phyloP scores from a whole-genome alignment of 2,113 vertebrate genomes.

The Tonatia bakeri region DNA sequence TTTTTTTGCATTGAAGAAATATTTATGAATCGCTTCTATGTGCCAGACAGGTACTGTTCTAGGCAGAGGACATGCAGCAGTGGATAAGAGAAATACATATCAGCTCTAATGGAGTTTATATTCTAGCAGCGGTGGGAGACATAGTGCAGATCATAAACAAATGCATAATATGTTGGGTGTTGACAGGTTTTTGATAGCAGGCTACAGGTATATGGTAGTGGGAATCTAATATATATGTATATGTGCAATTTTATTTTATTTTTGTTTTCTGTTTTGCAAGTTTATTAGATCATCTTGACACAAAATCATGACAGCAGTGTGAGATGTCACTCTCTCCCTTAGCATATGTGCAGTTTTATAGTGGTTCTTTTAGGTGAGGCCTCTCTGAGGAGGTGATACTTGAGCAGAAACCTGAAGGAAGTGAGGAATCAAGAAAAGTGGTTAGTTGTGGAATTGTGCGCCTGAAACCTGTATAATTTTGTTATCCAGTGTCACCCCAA shows the following conservation, averaged over 20 bases:
- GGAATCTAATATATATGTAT: not conserved
- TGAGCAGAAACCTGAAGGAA: not conserved
- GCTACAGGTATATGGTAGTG: not conserved
- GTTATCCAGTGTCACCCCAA: too few relatives aligned
- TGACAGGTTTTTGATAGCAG: not conserved
- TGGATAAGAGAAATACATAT: not conserved
- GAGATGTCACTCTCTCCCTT: conserved; percentile 77
- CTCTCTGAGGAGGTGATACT: not conserved
- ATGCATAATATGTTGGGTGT: not conserved
- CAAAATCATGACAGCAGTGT: conserved; percentile 86
- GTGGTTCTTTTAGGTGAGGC: not conserved
- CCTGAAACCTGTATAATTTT: too few relatives aligned
- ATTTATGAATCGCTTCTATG: not conserved
- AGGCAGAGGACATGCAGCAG: not conserved
- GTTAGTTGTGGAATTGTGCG: not conserved
- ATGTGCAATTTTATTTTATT: not conserved
- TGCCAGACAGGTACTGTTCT: not conserved
- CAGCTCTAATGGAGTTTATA: not conserved
- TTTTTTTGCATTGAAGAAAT: not conserved
- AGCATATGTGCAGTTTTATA: not conserved
- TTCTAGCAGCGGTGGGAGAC: not conserved
- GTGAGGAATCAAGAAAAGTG: not conserved
- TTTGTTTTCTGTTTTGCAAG: conserved; percentile 74
- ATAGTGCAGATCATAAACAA: not conserved
- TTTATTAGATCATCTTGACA: conserved; percentile 91